A percentile compares a stretch with the other conserved stretches of the same genome.
Conservation (phyloP, 2,797 vertebrate genomes). For the Mico argentatus region DNA sequence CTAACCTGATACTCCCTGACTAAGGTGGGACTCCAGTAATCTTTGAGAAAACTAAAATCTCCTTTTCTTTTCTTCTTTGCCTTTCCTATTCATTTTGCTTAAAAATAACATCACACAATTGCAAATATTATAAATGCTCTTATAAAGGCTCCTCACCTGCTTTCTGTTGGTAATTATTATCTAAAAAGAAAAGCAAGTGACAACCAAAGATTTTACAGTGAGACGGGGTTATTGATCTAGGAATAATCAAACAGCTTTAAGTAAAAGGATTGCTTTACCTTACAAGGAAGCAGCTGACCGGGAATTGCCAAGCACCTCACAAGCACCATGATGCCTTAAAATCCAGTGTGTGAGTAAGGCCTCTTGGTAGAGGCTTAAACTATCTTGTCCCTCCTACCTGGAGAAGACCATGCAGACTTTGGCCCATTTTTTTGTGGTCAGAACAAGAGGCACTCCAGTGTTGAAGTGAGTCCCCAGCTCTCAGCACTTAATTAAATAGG, state of each 20-base stretch:
- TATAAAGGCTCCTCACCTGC: background rate
- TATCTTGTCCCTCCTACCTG: background rate
- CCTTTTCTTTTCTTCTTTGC: conserved; percentile 78
- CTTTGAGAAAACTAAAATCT: conserved; percentile 78
- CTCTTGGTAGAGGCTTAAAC: background rate
- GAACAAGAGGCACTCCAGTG: background rate
- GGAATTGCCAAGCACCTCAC: background rate
- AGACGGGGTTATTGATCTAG: background rate
- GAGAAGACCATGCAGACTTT: background rate
- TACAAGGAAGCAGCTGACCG: background rate
- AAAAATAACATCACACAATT: conserved; percentile 15
- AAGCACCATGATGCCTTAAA: background rate
- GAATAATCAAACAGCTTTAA: conserved; percentile 3
- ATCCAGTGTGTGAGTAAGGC: background rate
- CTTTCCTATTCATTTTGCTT: conserved; percentile 59
- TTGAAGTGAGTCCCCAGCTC: background rate
- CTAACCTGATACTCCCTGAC: conserved; percentile 82
- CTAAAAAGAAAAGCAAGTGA: conserved; percentile 32
- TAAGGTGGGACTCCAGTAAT: conserved; percentile 81
- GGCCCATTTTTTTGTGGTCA: background rate
- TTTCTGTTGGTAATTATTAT: conserved; percentile 47
- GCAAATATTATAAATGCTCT: background rate
- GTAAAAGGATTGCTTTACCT: background rate
- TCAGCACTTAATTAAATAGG: background rate
- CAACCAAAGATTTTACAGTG: conserved; percentile 9